Base-by-base conservation (phyloP, 2,113 vertebrate genomes). In the Holacanthus passer region DNA sequence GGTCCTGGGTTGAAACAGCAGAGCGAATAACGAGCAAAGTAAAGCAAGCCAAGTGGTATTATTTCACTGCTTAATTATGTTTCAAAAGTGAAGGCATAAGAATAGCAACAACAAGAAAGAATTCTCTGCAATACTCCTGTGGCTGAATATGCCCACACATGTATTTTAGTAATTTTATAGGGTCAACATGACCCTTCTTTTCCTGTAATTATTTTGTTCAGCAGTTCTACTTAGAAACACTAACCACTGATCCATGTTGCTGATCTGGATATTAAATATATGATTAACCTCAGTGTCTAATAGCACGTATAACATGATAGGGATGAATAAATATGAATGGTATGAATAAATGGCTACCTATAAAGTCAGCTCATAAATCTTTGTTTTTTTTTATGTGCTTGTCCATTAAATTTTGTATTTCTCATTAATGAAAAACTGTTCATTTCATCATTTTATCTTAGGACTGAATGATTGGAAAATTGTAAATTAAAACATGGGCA, bases 231-330 rank as follows among this genome's bases (percentile, higher is more conserved):
- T 77, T 50, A 48, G 45, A 67, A 65, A 77, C 35, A 47, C 24
- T 47, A 75, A 74, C 64, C 47, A 13, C 69, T 82, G 64, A 77
- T 78, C 74, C 75, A 32, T 83, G 55, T 27, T 55, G 72, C 64
- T 69, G 83, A 63, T 39, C 76, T 64, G n/a, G 29, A 59, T 77
- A 80, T 77, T 69, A 83, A 45, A 68, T 35, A 27, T 59, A 73
- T 77, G 58, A 80, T 80, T 86, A 81, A 45, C 72, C 58, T 65
- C 60, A 13, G 55, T 12, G 11, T 69, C 41, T 37, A 14, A 68
- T 29, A 58, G 31, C 12, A 31, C 63, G 41, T 55, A 17, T 55
- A 59, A 76, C 67, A 79, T 62, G 39, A 78, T 29, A 41, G n/a
- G 81, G 32, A 72, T 62, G 39, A 70, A 52, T 66, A 76, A 39